Conservation (phyloP, 2,888 invertebrate species). For the Ditula angustiorana region DNA sequence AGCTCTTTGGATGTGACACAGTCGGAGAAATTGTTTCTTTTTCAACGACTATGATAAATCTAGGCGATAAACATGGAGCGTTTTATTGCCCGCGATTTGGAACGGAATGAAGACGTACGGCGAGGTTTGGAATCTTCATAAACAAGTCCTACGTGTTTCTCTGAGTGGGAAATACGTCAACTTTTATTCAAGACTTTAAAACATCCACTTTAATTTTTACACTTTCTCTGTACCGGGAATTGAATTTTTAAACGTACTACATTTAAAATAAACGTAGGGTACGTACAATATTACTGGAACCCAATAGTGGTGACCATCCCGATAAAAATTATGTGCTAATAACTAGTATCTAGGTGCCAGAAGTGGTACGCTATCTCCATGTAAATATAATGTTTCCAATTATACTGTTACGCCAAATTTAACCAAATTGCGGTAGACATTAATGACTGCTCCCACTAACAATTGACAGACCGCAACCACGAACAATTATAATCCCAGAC, state of each 20-base stretch:
- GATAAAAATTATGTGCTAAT: too few species aligned
- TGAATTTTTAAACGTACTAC: too few species aligned
- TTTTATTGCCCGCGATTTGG: constrained; percentile 34
- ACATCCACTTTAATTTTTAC: background rate
- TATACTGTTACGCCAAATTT: background rate
- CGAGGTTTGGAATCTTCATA: constrained; percentile 24
- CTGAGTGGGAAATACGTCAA: background rate
- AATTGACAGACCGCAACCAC: background rate
- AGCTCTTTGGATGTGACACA: constrained; percentile 41
- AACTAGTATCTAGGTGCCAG: too few species aligned
- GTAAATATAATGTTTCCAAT: background rate
- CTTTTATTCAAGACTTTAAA: background rate
- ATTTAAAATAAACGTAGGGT: too few species aligned
- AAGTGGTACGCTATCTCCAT: too few species aligned
- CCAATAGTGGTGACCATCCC: too few species aligned
- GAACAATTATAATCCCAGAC: background rate
- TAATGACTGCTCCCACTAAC: background rate
- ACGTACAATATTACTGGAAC: too few species aligned
- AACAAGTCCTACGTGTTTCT: constrained; percentile 14
- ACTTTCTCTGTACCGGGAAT: too few species aligned
- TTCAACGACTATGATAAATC: constrained; percentile 34
- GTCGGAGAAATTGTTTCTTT: constrained; percentile 33
- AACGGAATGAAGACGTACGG: constrained; percentile 31
- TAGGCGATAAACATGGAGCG: constrained; percentile 34
- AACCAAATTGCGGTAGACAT: background rate